Base-by-base conservation (phyloP, 2,888 invertebrate species). In the Dolichomitus sp. region DNA sequence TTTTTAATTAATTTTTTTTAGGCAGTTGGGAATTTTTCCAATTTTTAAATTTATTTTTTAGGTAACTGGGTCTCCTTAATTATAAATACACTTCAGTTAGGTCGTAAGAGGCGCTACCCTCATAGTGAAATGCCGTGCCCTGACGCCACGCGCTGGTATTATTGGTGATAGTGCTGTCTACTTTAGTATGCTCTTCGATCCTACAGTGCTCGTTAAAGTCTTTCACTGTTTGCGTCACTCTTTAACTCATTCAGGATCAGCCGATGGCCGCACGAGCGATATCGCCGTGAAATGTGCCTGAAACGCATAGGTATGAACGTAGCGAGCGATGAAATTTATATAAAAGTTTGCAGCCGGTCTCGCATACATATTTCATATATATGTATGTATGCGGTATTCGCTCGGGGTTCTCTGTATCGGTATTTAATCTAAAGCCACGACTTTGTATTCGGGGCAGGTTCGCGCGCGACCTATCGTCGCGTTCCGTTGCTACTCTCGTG, bases 361-460 rank as follows among this genome's bases (percentile, higher is more conserved):
- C 45, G 68, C 42, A 63, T 42, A 45, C 70, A 52, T 76, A 72
- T 72, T 57, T 40, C 40, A 57, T 45, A 30, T 57, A 33, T 75
- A 4, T 23, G 48, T 45, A 14, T 27, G 23, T 23, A 17, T 59
- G 17, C 37, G 65, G 45, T 42, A 65, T 65, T 82, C 70, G 69
- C 68, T 52, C 42, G 37, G 33, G 57, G 54, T 19, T 48, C 23
- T 59, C 37, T 75, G 75, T 84, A 82, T 84, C 83, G 80, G 63
- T 83, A 83, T 83, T 81, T 84, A 84, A 83, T 84, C 84, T 80
- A 76, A 80, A 83, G 78, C 78, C 76, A n/a, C 72, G 66, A 80
- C 45, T 84, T 84, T 69, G 78, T 83, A 84, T 84, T 84, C 84
- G 68, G 23, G 40, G 77, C 84, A 83, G 80, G 84, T 78, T 84